Base-by-base conservation (phyloP, 2,797 vertebrate species). In the Vultur gryphus region DNA sequence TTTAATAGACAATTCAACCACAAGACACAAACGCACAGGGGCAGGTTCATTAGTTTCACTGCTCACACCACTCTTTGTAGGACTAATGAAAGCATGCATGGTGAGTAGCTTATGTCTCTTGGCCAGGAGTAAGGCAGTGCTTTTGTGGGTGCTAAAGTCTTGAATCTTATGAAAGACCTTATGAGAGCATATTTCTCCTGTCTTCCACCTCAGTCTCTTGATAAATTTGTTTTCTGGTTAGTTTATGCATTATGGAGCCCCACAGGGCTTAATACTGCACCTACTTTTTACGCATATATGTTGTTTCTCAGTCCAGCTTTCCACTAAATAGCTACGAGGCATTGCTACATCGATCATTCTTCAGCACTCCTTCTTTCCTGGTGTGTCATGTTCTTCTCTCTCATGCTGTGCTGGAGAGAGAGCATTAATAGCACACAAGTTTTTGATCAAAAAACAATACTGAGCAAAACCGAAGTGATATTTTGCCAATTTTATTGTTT, bases 1-100 rank as follows among this genome's bases (percentile, higher is more conserved):
- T 69, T 70, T 58, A 81, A 33, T 2, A 83, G 55, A 24, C 20
- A 75, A 16, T 67, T 85, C 83, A 78, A 11, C 18, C 33, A 24
- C 14, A 20, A 75, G 61, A 12, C 21, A 39, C 11, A 84, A 57
- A 54, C n/a, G 9, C 37, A 61, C 24, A 49, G 16, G 21, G 33
- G 3, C 28, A 88, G 21, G 33, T 51, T 86, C 71, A 14, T 86
- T 64, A 83, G 9, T 71, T 77, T 69, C 73, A 29, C 39, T 37
- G 35, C 31, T 91, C 57, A 54, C 18, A 16, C 24, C 16, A 15
- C 35, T 77, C 65, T 52, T 16, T 67, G 44, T 43, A 73, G 29
- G 33, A n/a, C n/a, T 65, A 48, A 35, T 16, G 20, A 48, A 75
- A 71, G 46, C 0, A 0, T n/a, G 2, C 7, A 11, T 3, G 0